phyloP scores from a whole-genome alignment of 2,888 invertebrate species.

The Diadegma fenestrale region DNA sequence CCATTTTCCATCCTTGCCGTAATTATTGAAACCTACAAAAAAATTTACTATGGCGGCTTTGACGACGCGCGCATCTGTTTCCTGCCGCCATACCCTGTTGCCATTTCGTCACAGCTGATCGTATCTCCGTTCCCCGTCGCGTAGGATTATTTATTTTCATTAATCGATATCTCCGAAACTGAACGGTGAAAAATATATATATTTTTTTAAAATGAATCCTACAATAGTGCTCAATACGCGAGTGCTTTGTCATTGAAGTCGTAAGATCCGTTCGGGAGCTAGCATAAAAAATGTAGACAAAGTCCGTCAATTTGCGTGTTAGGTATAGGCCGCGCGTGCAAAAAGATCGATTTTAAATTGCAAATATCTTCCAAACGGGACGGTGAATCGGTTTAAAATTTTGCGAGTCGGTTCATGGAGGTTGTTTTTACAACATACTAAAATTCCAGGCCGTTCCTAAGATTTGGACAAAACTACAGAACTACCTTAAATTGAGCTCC shows the following conservation, averaged over 20 bases:
- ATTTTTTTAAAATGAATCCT: constrained; percentile 22
- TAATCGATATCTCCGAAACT: constrained; percentile 41
- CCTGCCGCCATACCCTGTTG: constrained; percentile 27
- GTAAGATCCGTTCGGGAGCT: constrained; percentile 39
- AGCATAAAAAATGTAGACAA: constrained; percentile 29
- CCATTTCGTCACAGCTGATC: constrained; percentile 45
- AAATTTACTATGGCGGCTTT: no score
- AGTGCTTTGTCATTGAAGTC: constrained; percentile 36
- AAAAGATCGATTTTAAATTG: constrained; percentile 37
- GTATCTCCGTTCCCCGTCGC: not conserved
- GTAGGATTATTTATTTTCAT: constrained; percentile 23
- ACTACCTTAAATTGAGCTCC: not conserved
- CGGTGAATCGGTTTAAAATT: constrained; percentile 37
- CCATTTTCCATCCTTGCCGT: not conserved
- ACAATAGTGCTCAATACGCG: constrained; percentile 25
- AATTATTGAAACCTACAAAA: constrained; percentile 1
- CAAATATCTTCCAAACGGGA: constrained; percentile 31
- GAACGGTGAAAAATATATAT: not conserved
- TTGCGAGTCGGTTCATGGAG: constrained; percentile 33
- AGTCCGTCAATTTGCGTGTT: constrained; percentile 19
- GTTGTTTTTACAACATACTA: constrained; percentile 33
- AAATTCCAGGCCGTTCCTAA: constrained; percentile 43
- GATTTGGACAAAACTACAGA: constrained; percentile 6
- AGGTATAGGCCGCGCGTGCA: constrained; percentile 36
- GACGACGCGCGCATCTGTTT: constrained; percentile 7